phyloP scores from a whole-genome alignment of 2,113 vertebrate genomes.

The Fregata magnificens region DNA sequence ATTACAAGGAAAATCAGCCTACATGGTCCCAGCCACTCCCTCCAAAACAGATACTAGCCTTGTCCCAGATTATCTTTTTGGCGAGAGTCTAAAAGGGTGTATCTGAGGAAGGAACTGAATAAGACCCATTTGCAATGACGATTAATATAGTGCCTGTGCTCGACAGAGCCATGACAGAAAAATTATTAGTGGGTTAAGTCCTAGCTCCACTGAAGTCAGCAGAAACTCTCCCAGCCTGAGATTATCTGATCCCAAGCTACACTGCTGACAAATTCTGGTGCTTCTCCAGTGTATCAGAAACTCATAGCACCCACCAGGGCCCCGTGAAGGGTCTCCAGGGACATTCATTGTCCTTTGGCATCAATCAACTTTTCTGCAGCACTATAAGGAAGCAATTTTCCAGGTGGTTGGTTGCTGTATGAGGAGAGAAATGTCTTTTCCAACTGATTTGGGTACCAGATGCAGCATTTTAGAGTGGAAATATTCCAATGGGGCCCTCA shows the following conservation, averaged over 20 bases:
- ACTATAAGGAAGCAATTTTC: conserved; percentile 14
- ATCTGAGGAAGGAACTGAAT: neutral
- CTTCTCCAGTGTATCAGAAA: neutral
- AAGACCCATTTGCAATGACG: neutral
- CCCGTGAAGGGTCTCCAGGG: neutral
- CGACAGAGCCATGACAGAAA: accelerated
- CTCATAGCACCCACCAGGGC: accelerated
- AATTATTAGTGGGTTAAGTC: neutral
- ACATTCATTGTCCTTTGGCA: neutral
- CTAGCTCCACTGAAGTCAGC: neutral
- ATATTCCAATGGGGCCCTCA: neutral
- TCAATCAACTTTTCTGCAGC: neutral
- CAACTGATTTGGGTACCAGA: neutral
- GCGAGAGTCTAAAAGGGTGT: neutral
- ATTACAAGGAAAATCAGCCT: neutral
- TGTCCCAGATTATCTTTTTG: neutral
- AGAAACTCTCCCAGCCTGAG: neutral
- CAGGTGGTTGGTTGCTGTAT: neutral
- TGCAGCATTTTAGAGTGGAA: neutral
- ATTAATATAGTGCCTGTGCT: neutral
- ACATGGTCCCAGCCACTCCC: neutral
- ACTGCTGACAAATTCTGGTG: neutral
- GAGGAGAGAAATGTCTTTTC: neutral
- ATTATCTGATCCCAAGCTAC: neutral
- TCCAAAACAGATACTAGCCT: neutral